phyloP scores from a whole-genome alignment of 2,888 invertebrate species.

The Polymixis flavicincta region DNA sequence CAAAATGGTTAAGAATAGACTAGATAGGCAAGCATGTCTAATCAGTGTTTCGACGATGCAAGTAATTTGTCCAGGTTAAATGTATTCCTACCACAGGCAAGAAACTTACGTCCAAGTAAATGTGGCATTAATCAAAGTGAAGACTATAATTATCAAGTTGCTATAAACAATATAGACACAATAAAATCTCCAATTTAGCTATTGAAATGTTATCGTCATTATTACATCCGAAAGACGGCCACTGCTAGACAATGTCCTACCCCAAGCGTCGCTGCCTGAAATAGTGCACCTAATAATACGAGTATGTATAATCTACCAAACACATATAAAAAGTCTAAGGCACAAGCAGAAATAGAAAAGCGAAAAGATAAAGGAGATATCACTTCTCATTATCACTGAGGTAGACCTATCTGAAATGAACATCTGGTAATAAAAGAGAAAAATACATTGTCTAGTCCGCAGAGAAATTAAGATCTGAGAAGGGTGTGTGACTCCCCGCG shows the following conservation, averaged over 20 bases:
- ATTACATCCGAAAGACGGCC: neutral
- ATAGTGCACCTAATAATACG: neutral
- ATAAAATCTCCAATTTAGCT: neutral
- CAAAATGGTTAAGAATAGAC: no score
- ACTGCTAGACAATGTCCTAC: neutral
- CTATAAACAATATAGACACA: no score
- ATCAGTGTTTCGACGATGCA: no score
- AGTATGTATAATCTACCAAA: neutral
- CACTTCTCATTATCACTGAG: conserved; percentile 6
- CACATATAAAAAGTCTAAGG: neutral
- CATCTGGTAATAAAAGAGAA: conserved; percentile 34
- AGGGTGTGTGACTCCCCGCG: conserved; percentile 33
- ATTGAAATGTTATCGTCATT: neutral
- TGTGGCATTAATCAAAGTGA: neutral
- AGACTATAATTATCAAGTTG: neutral
- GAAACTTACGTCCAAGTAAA: no score
- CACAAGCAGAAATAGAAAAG: neutral
- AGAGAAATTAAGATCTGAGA: conserved; percentile 59
- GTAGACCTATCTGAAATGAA: conserved; percentile 54
- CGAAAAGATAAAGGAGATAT: conserved; percentile 11
- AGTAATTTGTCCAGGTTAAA: no score
- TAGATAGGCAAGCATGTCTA: no score
- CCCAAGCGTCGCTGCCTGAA: neutral
- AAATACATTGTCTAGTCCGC: conserved; percentile 43
- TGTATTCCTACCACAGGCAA: no score